phyloP scores from a whole-genome alignment of 2,797 vertebrate genomes.

The Gobio occitaniae region DNA sequence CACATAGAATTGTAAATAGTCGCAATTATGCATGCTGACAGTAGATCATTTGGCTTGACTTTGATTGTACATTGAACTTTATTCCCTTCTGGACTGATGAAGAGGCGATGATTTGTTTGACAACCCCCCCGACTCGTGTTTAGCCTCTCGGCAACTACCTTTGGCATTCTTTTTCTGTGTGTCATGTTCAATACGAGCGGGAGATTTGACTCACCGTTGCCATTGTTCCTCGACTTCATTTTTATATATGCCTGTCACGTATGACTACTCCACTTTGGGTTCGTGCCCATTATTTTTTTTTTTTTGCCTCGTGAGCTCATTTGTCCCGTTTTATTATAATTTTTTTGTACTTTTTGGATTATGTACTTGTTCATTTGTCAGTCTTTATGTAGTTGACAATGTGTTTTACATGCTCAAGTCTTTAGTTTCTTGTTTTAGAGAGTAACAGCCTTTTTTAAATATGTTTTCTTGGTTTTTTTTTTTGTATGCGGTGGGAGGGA shows the following conservation, averaged over 20 bases:
- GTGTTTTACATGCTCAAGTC: slow-evolving; percentile 66
- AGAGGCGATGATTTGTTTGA: slow-evolving; percentile 42
- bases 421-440: slow-evolving; percentile 59
- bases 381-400: slow-evolving; percentile 71
- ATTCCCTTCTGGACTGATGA: slow-evolving; percentile 44
- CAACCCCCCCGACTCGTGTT: slow-evolving; percentile 65
- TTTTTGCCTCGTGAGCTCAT: slow-evolving; percentile 25
- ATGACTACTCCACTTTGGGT: slow-evolving; percentile 67
- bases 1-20: slow-evolving; percentile 61
- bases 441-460: slow-evolving; percentile 50
- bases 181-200: slow-evolving; percentile 57
- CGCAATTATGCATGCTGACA: slow-evolving; percentile 53
- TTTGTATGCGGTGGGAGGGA: slow-evolving; percentile 57
- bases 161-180: slow-evolving; percentile 67
- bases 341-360: slow-evolving; percentile 60
- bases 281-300: slow-evolving; percentile 33
- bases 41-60: slow-evolving; percentile 50
- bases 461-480: slow-evolving; percentile 52
- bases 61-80: slow-evolving; percentile 58
- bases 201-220: slow-evolving; percentile 65
- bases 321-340: slow-evolving; percentile 60
- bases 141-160: slow-evolving; percentile 81
- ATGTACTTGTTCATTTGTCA: slow-evolving; percentile 63
- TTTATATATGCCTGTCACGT: slow-evolving; percentile 66
- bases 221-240: slow-evolving; percentile 67